Evolutionary conservation across 2,797 vertebrate genomes (phyloP).

Genomic region (Sphaeramia orbicularis): DNA sequence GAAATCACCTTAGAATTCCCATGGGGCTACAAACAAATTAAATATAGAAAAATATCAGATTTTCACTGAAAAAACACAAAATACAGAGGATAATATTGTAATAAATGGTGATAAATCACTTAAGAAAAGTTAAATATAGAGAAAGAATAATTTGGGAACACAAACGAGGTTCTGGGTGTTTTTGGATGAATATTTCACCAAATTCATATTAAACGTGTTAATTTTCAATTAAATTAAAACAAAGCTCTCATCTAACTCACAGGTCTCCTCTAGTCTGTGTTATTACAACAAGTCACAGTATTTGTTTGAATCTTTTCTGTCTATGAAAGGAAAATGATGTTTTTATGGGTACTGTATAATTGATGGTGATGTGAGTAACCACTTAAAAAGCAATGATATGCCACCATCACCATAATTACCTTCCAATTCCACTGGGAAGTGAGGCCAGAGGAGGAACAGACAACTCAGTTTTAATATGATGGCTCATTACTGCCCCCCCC

Average conservation of each 20-base stretch:
- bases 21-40: too few species aligned
- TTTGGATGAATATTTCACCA: background rate
- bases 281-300: background rate
- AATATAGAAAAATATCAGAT: too few species aligned
- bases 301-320: conserved; percentile 21
- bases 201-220: conserved; percentile 2
- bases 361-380: conserved; percentile 43
- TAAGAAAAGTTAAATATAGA: too few species aligned
- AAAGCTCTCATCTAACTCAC: background rate
- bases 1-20: too few species aligned
- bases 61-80: too few species aligned
- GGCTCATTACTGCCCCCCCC: conserved; percentile 4
- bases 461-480: conserved; percentile 27
- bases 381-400: conserved; percentile 57
- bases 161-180: too few species aligned
- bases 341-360: conserved; percentile 29
- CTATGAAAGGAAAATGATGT: conserved; percentile 19
- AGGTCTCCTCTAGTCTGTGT: conserved; percentile 1
- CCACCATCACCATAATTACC: conserved; percentile 51
- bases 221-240: background rate
- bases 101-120: too few species aligned
- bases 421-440: conserved; percentile 44
- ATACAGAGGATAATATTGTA: too few species aligned
- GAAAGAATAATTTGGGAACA: too few species aligned
- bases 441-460: conserved; percentile 14